These are phyloP conservation scores for Crotalus helleri DNA, from an alignment of 2,113 vertebrate species.

Conservation along the genomic window DNA sequence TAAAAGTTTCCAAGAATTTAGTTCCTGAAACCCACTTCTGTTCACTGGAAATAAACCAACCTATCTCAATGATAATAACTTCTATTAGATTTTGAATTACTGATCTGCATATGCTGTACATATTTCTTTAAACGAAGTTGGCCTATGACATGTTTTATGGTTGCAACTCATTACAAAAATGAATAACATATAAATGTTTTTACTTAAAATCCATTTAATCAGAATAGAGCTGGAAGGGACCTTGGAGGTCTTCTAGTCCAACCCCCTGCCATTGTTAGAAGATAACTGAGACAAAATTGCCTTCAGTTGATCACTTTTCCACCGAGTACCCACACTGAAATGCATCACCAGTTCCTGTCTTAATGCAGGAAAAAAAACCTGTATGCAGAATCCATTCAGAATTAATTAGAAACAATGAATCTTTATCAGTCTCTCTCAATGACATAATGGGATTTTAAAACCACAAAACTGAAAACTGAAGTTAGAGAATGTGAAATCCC, in stretches of 20 bases:
- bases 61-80: neutral
- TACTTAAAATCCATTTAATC: neutral
- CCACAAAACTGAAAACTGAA: neutral
- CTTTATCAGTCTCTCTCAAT: neutral
- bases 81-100: slow-evolving; percentile 12
- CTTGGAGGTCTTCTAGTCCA: neutral
- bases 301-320: slow-evolving; percentile 12
- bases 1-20: slow-evolving; percentile 28
- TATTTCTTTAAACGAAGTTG: slow-evolving; percentile 6
- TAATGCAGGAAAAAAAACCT: neutral
- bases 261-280: neutral
- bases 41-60: slow-evolving; percentile 25
- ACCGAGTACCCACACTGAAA: slow-evolving; percentile 36
- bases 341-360: slow-evolving; percentile 33
- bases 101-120: neutral
- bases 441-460: neutral
- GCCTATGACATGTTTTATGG: slow-evolving; percentile 20
- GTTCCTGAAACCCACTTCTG: slow-evolving; percentile 8
- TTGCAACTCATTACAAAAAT: slow-evolving; percentile 23
- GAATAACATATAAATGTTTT: slow-evolving; percentile 15
- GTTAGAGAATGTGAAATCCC: neutral
- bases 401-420: neutral
- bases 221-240: neutral
- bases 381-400: neutral
- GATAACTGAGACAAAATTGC: neutral